Evolutionary conservation across 2,888 invertebrate genomes (phyloP).

Genomic region (Bembecia ichneumoniformis): DNA sequence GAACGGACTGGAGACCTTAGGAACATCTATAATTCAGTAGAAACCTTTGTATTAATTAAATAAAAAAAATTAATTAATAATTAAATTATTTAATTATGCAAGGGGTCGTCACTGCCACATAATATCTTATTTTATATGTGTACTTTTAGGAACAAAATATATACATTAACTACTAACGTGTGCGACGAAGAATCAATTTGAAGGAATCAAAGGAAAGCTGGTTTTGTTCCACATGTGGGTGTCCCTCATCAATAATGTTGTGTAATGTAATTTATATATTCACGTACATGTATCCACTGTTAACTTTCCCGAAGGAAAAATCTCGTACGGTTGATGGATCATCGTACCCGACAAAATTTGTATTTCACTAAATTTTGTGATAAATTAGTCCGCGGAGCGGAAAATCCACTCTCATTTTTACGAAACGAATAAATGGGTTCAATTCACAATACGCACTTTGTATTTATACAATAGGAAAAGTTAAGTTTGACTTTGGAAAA

Average conservation of each 20-base stretch:
- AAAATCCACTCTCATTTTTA: background rate
- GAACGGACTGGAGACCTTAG: no score
- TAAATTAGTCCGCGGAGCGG: slow-evolving; percentile 14
- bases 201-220: background rate
- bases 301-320: slow-evolving; percentile 22
- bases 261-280: slow-evolving; percentile 6
- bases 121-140: no score
- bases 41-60: no score
- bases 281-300: slow-evolving; percentile 9
- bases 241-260: slow-evolving; percentile 9
- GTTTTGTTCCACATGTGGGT: background rate
- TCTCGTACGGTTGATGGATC: slow-evolving; percentile 30
- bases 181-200: no score
- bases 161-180: no score
- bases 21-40: no score
- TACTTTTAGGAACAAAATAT: no score
- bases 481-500: no score
- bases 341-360: slow-evolving; percentile 20
- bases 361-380: slow-evolving; percentile 24
- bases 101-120: no score
- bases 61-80: no score
- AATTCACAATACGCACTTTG: background rate
- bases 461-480: background rate
- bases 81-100: no score
- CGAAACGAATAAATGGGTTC: background rate